phyloP scores from a whole-genome alignment of 2,797 vertebrate genomes.

The Naso thynnoides region DNA sequence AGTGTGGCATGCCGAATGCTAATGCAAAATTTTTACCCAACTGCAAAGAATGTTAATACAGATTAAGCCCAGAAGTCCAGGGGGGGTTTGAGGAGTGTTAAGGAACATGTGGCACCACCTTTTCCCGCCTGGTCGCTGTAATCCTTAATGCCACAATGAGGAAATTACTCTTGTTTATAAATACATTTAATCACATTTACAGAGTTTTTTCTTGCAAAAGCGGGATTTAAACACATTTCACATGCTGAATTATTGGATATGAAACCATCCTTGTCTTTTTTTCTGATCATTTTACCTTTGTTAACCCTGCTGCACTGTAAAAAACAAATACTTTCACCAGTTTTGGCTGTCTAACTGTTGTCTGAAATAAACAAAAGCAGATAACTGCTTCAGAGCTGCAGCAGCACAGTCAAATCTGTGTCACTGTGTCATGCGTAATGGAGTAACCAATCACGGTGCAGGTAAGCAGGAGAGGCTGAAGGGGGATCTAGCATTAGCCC shows the following conservation, averaged over 20 bases:
- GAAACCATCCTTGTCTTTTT: neutral
- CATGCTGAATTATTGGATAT: neutral
- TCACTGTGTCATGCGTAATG: constrained; percentile 77
- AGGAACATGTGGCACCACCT: neutral
- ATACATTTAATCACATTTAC: neutral
- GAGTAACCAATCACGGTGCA: constrained; percentile 69
- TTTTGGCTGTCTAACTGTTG: neutral
- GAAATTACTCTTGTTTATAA: neutral
- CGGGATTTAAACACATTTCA: neutral
- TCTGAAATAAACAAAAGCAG: constrained; percentile 11
- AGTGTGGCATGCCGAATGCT: neutral
- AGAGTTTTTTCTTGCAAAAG: neutral
- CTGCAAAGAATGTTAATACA: constrained; percentile 14
- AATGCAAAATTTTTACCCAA: neutral
- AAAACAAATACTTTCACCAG: neutral
- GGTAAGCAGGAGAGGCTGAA: constrained; percentile 50
- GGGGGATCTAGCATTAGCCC: constrained; percentile 34
- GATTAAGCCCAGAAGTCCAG: constrained; percentile 6
- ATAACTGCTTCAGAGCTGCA: constrained; percentile 15
- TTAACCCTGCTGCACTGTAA: neutral
- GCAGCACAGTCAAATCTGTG: constrained; percentile 63
- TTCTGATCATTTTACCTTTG: neutral
- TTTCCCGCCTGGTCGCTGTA: neutral
- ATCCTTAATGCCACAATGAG: neutral
- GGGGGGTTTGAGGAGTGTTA: neutral